phyloP scores from a whole-genome alignment of 2,113 vertebrate genomes.

The Natator depressus region DNA sequence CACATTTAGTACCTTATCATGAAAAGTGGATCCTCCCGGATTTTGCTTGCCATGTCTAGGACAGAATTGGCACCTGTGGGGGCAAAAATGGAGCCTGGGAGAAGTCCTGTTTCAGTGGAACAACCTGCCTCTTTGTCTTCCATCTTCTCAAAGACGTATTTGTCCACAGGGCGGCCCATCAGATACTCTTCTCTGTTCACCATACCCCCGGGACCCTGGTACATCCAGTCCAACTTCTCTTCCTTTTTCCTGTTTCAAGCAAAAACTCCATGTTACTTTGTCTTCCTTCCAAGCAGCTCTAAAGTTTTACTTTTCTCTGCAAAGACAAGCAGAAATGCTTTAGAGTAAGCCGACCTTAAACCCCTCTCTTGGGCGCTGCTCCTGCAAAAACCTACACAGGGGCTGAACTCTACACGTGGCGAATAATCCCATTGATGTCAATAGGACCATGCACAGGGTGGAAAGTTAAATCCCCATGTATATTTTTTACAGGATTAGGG shows the following conservation, averaged over 20 bases:
- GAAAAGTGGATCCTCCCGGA: slow-evolving; percentile 96
- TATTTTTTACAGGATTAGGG: neutral
- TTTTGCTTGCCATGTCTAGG: slow-evolving; percentile 95
- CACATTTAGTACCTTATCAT: slow-evolving; percentile 85
- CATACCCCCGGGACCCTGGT: slow-evolving; percentile 93
- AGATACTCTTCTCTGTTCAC: slow-evolving; percentile 96
- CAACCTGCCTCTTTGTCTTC: slow-evolving; percentile 89
- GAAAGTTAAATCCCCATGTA: neutral
- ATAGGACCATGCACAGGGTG: neutral
- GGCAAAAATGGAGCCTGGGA: slow-evolving; percentile 94
- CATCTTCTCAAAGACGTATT: slow-evolving; percentile 89
- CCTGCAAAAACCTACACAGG: neutral
- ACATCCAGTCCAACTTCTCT: slow-evolving; percentile 99
- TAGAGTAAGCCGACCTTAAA: fast-evolving
- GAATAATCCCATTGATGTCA: neutral
- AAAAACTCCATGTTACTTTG: fast-evolving
- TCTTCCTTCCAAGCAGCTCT: fast-evolving
- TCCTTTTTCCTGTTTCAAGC: slow-evolving; percentile 86
- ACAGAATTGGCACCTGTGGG: slow-evolving; percentile 81
- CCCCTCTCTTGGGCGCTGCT: fast-evolving
- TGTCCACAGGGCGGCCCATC: slow-evolving; percentile 93
- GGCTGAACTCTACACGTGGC: neutral
- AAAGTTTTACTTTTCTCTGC: fast-evolving
- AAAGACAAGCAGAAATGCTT: fast-evolving
- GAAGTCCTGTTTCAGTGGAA: slow-evolving; percentile 89